phyloP scores from a whole-genome alignment of 2,113 vertebrate species.

The Phaethornis superciliosus region DNA sequence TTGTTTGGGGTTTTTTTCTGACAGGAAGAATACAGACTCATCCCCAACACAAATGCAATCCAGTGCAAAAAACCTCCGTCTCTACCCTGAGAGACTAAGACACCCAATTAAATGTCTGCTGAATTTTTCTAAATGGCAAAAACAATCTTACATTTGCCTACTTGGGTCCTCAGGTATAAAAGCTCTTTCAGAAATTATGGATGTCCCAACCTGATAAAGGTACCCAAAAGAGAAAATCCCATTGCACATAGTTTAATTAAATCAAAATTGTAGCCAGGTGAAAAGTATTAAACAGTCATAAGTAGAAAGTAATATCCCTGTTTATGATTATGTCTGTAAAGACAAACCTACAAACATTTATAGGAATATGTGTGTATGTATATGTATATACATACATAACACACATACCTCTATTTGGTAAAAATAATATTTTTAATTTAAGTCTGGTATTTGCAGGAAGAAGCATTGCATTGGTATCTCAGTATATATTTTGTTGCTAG shows the following conservation, averaged over 20 bases:
- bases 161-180: background rate
- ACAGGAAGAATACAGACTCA: background rate
- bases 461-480: background rate
- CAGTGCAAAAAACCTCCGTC: background rate
- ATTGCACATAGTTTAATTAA: background rate
- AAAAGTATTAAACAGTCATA: background rate
- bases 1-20: background rate
- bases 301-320: background rate
- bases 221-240: background rate
- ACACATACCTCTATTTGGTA: background rate
- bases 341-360: background rate
- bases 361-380: background rate
- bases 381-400: background rate
- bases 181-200: background rate
- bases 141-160: background rate
- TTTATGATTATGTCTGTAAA: background rate
- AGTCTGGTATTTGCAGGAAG: background rate
- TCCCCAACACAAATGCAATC: background rate
- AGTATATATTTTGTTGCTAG: slow-evolving; percentile 57
- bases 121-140: background rate
- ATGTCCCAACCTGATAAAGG: background rate
- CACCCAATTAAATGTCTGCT: background rate
- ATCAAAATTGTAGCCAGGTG: background rate
- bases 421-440: background rate
- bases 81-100: background rate